Percentiles rank a stretch among this genome's conserved stretches.
phyloP scores from a whole-genome alignment of 1,140 invertebrate genomes.

The Pogonognathellus flavescens region DNA sequence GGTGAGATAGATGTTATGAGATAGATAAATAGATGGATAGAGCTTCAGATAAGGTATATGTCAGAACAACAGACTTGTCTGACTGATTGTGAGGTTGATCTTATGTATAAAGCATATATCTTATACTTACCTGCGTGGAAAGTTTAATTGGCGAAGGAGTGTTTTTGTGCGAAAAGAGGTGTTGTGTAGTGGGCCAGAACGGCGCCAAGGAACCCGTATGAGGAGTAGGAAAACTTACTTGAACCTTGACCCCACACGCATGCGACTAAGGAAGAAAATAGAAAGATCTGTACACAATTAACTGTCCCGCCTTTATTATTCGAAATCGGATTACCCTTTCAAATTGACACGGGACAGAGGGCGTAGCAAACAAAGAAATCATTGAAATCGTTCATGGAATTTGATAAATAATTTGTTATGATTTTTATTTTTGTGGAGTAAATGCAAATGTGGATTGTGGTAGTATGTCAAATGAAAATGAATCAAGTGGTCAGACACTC shows the following conservation, averaged over 20 bases:
- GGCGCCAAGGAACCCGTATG: conserved; percentile 61
- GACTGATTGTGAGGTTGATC: background rate
- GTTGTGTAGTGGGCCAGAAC: conserved; percentile 61
- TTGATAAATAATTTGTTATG: too few species aligned
- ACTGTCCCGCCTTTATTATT: too few species aligned
- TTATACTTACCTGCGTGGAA: conserved; percentile 56
- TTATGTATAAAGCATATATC: conserved; percentile 7
- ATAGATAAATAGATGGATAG: conserved; percentile 39
- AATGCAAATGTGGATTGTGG: too few species aligned
- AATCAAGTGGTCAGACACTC: too few species aligned
- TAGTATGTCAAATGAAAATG: too few species aligned
- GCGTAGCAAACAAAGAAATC: too few species aligned
- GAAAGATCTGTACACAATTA: too few species aligned
- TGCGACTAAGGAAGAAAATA: too few species aligned
- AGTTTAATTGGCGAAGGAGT: conserved; percentile 63
- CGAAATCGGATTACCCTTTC: too few species aligned
- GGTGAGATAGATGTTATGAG: background rate
- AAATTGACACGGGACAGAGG: too few species aligned
- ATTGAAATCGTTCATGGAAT: too few species aligned
- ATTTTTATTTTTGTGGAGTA: too few species aligned
- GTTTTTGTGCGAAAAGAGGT: conserved; percentile 64
- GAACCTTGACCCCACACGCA: background rate
- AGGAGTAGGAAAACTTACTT: conserved; percentile 56
- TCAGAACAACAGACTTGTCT: background rate
- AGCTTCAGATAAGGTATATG: background rate